A percentile compares a stretch with the other conserved stretches of the same genome.
phyloP scores from a whole-genome alignment of 2,113 vertebrate genomes.

The Trichomycterus rosablanca region DNA sequence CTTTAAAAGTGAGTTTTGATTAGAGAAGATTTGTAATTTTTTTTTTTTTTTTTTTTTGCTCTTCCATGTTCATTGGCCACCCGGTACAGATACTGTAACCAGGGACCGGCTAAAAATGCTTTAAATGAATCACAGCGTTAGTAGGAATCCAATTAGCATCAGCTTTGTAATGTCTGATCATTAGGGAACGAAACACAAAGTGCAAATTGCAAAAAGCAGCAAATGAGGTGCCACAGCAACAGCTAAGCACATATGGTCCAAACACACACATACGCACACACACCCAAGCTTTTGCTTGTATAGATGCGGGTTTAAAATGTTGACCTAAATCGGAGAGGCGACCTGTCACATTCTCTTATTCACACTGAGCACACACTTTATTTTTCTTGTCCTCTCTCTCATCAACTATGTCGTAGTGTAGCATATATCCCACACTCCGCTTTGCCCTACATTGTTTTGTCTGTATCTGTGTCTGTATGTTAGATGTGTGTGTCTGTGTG shows the following conservation, averaged over 20 bases:
- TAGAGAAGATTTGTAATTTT: too few species aligned
- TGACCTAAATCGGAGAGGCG: constrained; percentile 67
- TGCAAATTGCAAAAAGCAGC: not conserved
- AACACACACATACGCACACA: constrained; percentile 29
- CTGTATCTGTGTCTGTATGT: not conserved
- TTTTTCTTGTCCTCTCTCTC: constrained; percentile 35
- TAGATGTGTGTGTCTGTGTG: not conserved
- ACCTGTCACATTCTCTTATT: constrained; percentile 71
- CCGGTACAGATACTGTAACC: too few species aligned
- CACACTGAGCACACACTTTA: constrained; percentile 62
- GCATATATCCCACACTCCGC: not conserved
- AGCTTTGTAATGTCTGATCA: constrained; percentile 64
- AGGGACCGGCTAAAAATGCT: not conserved
- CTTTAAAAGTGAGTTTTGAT: too few species aligned
- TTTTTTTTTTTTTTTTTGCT: too few species aligned
- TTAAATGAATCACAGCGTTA: constrained; percentile 23
- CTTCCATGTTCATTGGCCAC: too few species aligned
- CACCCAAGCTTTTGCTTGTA: constrained; percentile 12
- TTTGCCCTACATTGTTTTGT: not conserved
- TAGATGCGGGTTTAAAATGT: constrained; percentile 61
- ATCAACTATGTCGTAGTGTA: not conserved
- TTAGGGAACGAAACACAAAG: constrained; percentile 45
- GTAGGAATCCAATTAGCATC: constrained; percentile 65
- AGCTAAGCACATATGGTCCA: constrained; percentile 11
- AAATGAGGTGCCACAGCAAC: constrained; percentile 3